These are phyloP conservation scores for Peromyscus polionotus DNA, from an alignment of 2,113 vertebrate genomes.

Conservation along the genomic window DNA sequence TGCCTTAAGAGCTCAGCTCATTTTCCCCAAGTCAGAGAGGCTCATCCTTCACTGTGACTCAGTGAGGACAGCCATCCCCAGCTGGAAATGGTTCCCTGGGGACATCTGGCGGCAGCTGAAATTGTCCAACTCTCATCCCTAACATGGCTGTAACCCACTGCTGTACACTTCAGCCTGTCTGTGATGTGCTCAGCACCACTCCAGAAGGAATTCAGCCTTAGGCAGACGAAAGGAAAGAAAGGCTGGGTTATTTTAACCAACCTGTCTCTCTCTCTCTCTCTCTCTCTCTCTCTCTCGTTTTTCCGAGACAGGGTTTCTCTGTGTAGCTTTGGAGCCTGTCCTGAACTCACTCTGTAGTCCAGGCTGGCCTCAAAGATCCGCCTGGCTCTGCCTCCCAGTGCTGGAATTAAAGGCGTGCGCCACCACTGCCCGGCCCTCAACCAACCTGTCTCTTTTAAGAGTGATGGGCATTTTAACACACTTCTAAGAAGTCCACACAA, in stretches of 20 bases:
- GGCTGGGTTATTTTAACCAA: conserved; percentile 47
- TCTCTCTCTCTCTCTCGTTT: too few species aligned
- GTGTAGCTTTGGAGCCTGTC: too few species aligned
- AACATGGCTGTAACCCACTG: neutral
- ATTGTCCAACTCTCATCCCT: neutral
- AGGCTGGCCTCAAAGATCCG: too few species aligned
- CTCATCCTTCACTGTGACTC: conserved; percentile 3
- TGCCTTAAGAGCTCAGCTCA: neutral
- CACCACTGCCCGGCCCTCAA: neutral
- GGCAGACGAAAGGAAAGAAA: neutral
- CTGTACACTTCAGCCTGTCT: neutral
- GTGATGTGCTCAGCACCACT: neutral
- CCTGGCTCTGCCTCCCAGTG: too few species aligned
- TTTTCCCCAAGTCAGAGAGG: neutral
- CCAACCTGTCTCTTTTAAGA: neutral
- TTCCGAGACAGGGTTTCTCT: too few species aligned
- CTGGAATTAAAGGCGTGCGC: too few species aligned
- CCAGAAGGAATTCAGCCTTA: conserved; percentile 28
- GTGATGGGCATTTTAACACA: conserved; percentile 36
- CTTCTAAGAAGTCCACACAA: neutral
- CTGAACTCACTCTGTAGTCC: too few species aligned
- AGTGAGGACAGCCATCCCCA: neutral
- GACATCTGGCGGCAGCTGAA: conserved; percentile 12
- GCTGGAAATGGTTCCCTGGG: neutral
- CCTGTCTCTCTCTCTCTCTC: neutral